Conservation (phyloP, 2,888 invertebrate species). For the Bhutanitis thaidina region DNA sequence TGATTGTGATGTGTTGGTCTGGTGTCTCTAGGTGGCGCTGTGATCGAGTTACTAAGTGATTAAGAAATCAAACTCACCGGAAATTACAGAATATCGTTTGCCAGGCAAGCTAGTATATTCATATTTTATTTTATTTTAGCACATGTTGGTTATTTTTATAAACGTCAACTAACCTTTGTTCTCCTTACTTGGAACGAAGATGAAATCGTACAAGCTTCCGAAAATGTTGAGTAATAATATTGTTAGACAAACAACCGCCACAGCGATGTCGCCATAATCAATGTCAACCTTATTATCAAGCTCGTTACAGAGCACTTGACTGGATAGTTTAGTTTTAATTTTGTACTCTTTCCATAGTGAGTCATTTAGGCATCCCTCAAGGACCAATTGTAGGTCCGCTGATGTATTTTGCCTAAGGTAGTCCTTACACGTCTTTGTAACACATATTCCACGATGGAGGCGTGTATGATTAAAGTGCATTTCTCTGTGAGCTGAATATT, state of each 20-base stretch:
- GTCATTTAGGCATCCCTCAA: slow-evolving; percentile 42
- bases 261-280: slow-evolving; percentile 44
- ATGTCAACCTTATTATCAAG: slow-evolving; percentile 32
- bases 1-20: no score
- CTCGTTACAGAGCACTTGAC: slow-evolving; percentile 45
- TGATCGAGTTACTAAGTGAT: no score
- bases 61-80: no score
- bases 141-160: no score
- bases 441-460: slow-evolving; percentile 34
- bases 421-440: slow-evolving; percentile 30
- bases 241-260: slow-evolving; percentile 44
- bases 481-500: slow-evolving; percentile 30
- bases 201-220: slow-evolving; percentile 53
- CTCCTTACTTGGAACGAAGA: slow-evolving; percentile 15
- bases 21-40: no score
- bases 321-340: slow-evolving; percentile 42
- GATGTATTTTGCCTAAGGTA: slow-evolving; percentile 23
- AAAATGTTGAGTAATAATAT: slow-evolving; percentile 44
- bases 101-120: no score
- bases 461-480: slow-evolving; percentile 37
- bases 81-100: no score
- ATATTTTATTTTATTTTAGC: no score
- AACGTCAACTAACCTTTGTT: slow-evolving; percentile 16
- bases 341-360: slow-evolving; percentile 46
- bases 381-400: slow-evolving; percentile 24